Percentiles rank a stretch among this genome's conserved stretches.
phyloP scores from a whole-genome alignment of 53 echinoderm and acorn worm genomes.

The Mesocentrotus franciscanus region DNA sequence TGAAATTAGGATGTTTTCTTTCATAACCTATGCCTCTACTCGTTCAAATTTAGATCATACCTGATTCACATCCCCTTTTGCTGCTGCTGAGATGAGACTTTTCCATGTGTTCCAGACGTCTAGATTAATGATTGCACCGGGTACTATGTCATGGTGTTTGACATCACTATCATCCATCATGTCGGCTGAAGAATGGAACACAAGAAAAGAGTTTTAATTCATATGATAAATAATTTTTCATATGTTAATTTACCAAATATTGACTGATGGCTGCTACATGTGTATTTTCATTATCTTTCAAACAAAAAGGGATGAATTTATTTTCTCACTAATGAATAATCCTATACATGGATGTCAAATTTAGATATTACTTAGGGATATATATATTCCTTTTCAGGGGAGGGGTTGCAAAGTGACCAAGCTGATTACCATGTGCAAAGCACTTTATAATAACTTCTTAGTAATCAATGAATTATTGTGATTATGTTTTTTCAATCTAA shows the following conservation, averaged over 20 bases:
- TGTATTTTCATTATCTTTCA: too few relatives aligned
- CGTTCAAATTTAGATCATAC: constrained; percentile 49
- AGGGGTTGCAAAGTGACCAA: neutral
- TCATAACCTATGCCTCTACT: too few relatives aligned
- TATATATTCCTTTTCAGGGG: neutral
- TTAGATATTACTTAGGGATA: neutral
- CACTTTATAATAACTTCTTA: too few relatives aligned
- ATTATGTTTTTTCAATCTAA: too few relatives aligned
- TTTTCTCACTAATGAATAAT: neutral
- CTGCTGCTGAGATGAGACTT: constrained; percentile 85
- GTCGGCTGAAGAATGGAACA: constrained; percentile 75
- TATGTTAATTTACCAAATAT: neutral
- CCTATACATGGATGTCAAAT: neutral
- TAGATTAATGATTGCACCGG: constrained; percentile 86
- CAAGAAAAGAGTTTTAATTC: neutral
- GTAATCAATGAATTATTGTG: too few relatives aligned
- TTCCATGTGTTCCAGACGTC: constrained; percentile 99
- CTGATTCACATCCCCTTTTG: constrained; percentile 78
- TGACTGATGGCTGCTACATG: neutral
- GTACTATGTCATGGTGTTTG: constrained; percentile 98
- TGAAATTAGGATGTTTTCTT: too few relatives aligned
- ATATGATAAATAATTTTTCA: neutral
- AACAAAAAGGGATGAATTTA: too few relatives aligned
- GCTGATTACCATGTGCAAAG: neutral
- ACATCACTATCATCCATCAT: constrained; percentile 99